A percentile compares a stretch with the other conserved stretches of the same genome.
These are phyloP conservation scores for Agonopterix subpropinquella DNA, from an alignment of 2,888 invertebrate genomes.

Conservation along the genomic window DNA sequence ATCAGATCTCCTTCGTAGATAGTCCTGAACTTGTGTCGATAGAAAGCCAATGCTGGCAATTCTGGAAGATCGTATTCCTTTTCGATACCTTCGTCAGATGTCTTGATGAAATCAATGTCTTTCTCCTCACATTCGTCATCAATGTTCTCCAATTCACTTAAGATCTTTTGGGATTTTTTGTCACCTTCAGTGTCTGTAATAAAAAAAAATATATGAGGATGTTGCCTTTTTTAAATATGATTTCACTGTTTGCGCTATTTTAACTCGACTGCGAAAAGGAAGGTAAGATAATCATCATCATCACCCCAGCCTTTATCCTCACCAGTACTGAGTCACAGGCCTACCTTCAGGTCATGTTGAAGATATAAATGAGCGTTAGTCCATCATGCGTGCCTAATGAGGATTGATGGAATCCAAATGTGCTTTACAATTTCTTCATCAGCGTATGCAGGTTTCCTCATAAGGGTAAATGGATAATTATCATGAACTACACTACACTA, in stretches of 20 bases:
- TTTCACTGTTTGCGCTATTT: too few relatives aligned
- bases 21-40: constrained; percentile 90
- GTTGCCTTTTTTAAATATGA: too few relatives aligned
- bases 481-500: background rate
- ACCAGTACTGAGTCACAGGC: too few relatives aligned
- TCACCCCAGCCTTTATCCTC: too few relatives aligned
- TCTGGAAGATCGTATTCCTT: constrained; percentile 90
- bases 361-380: too few relatives aligned
- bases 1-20: constrained; percentile 92
- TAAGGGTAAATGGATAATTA: background rate
- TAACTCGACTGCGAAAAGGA: too few relatives aligned
- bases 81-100: constrained; percentile 90
- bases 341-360: too few relatives aligned
- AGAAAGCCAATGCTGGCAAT: constrained; percentile 90
- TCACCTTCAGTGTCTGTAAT: constrained; percentile 89
- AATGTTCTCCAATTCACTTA: constrained; percentile 92
- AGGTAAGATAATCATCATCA: too few relatives aligned
- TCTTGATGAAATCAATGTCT: constrained; percentile 93
- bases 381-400: too few relatives aligned
- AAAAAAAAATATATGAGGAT: background rate
- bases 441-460: too few relatives aligned
- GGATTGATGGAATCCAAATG: too few relatives aligned
- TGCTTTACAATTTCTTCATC: too few relatives aligned
- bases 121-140: constrained; percentile 95
- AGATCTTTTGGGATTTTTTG: constrained; percentile 90